Base-by-base conservation (phyloP, 2,888 invertebrate genomes). In the Osmoderma eremita region DNA sequence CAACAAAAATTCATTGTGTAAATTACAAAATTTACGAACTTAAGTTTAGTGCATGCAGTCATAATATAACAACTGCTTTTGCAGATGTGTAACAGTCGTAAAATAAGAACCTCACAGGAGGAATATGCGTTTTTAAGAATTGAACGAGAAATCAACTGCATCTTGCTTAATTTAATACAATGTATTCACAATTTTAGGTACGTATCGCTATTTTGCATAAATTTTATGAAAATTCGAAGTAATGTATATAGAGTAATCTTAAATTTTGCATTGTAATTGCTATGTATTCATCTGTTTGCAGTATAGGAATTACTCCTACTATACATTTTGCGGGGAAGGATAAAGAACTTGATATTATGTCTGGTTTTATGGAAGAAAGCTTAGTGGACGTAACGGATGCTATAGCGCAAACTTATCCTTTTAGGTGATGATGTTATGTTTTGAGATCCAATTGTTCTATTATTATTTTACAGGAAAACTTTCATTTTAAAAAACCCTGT, bases 401-500 rank as follows among this genome's bases (percentile, higher is more conserved):
- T 8, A 53, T 63, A 22, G 39, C 30, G 10, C 51, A 49, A 17
- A 10, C 42, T 39, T 63, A 63, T 15, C 63, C 63, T 1, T 63
- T 42, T 53, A 63, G 63, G 63, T 63, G 10, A 36, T 39, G 17
- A 1, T 56, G 10, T 41, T 38, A 1, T 4, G 3, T 20, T 38
- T 15, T 10, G 15, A 54, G 15, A 8, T 54, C 2, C 17, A 15
- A 3, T 13, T 39, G 12, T 15, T 12, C 13, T 42, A 58, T 20
- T 15, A n/a, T n/a, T 38, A 24, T 30, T 30, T 56, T 45, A 36
- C 17, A 65, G 65, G 13, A 65, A 65, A 49, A 20, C 61, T 12
- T 65, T 65, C 17, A 65, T 65, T 39, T 49, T 65, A 41, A 56
- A 65, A 50, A 65, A 65, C 49, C 50, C 65, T 0, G 17, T 41